Conservation (phyloP, 2,888 invertebrate genomes). For the Seladonia tumulorum region DNA sequence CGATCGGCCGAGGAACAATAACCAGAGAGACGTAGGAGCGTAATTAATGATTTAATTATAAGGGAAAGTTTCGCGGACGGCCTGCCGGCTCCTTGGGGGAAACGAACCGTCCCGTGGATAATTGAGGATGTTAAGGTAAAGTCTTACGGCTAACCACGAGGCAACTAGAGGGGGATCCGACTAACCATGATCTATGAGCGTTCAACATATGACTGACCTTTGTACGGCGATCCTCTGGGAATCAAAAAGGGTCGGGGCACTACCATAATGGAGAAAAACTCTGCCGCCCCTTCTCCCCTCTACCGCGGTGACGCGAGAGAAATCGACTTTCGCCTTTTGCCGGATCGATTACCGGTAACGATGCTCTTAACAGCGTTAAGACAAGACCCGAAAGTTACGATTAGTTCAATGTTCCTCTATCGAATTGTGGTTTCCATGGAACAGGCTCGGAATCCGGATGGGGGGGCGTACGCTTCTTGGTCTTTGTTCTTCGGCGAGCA, state of each 20-base stretch:
- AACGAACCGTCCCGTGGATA: conserved; percentile 74
- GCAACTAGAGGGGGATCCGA: conserved; percentile 56
- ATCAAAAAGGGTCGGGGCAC: conserved; percentile 70
- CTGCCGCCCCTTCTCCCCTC: conserved; percentile 9
- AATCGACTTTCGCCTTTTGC: conserved; percentile 58
- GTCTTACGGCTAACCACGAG: conserved; percentile 74
- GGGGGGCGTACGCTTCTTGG: neutral
- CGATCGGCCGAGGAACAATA: conserved; percentile 32
- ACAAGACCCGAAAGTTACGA: conserved; percentile 46
- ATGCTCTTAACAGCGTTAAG: conserved; percentile 58
- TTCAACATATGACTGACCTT: conserved; percentile 81
- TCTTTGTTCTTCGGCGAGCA: neutral
- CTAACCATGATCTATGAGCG: conserved; percentile 82
- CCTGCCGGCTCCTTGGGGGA: conserved; percentile 69
- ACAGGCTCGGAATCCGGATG: conserved; percentile 5
- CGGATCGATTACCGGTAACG: conserved; percentile 66
- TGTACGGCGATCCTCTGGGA: conserved; percentile 75
- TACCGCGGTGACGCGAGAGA: conserved; percentile 15
- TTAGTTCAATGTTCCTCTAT: conserved; percentile 17
- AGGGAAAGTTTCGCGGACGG: conserved; percentile 77
- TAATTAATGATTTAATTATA: conserved; percentile 82
- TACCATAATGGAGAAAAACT: conserved; percentile 76
- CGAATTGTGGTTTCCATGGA: conserved; percentile 1
- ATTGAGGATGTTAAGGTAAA: conserved; percentile 79
- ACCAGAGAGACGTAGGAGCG: conserved; percentile 69